Evolutionary conservation across 2,113 vertebrate genomes (phyloP).

Genomic region (Pithys albifrons): DNA sequence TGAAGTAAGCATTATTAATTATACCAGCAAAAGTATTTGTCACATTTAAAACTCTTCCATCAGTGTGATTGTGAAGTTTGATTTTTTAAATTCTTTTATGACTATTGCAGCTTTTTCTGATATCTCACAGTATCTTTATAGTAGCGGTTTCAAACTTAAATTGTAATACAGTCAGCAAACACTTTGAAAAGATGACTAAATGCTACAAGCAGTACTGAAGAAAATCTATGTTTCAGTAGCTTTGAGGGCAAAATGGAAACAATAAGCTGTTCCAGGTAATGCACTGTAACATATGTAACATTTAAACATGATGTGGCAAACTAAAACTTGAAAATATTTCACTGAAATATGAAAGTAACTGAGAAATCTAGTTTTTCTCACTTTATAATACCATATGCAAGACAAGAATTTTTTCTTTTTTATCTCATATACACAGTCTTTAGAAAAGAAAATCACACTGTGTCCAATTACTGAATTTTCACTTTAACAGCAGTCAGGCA

Average conservation of each 20-base stretch:
- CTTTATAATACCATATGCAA: neutral
- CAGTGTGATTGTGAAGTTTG: neutral
- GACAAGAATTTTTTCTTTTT: neutral
- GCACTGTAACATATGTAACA: neutral
- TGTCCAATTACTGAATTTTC: neutral
- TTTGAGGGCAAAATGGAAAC: neutral
- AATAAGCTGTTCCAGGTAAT: neutral
- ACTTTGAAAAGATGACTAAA: neutral
- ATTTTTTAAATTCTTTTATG: neutral
- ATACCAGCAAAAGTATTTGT: neutral
- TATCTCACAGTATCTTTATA: neutral
- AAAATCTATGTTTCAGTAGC: neutral
- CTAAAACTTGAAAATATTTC: neutral
- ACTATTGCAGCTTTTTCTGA: neutral
- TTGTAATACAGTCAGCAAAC: neutral
- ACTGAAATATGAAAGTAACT: neutral
- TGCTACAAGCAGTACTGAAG: neutral
- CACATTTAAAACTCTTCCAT: neutral
- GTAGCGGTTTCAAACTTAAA: neutral
- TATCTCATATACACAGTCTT: neutral
- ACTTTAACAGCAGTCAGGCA: neutral
- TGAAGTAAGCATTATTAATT: neutral
- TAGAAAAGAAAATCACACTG: neutral
- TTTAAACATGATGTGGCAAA: neutral
- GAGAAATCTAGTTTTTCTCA: neutral